Evolutionary conservation across 2,888 invertebrate species (phyloP), one percentile per base, ranked within the genome.

Genomic region (Allophyes oxyacanthae): DNA sequence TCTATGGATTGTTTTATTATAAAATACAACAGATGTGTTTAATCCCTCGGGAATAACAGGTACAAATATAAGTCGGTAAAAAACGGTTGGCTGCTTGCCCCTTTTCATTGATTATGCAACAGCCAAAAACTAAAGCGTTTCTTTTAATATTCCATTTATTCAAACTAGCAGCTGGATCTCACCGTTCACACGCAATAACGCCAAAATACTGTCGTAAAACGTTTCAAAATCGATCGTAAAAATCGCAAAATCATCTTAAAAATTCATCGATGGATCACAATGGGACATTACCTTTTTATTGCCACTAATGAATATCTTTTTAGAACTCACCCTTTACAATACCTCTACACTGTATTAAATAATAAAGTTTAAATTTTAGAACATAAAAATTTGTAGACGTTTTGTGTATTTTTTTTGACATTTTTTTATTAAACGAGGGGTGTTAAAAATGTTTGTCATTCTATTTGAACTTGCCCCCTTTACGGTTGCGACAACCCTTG

Each of bases 301-400:
- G 75, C 85, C 83, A 75, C 88, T 92, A 92, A 92, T 92, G 92
- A 92, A 91, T 90, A 87, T 83, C 74, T 78, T 82, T 85, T 82
- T 79, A 64, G 61, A 77, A 77, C 73, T 46, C 79, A 83, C 84
- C 81, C 69, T 81, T 82, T 72, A 69, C 73, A 81, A 79, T 81
- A 68, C 73, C 71, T 74, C 42, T 71, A 78, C 79, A 89, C 81
- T 90, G 84, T 88, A 90, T 91, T 87, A 92, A 91, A 92, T 87
- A 88, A 90, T 88, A 89, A 89, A 90, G 78, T 84, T 87, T 66
- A 85, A 85, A 88, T 80, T 82, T 25, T 75, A 68, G 80, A 82
- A 86, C 86, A 89, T 91, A 89, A 92, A 92, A 92, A 91, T 90
- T 92, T 91, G 92, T 92, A 90, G 89, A 65, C 66, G 63, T 78